phyloP scores from a whole-genome alignment of 2,113 vertebrate genomes.

The Heterochromis multidens region DNA sequence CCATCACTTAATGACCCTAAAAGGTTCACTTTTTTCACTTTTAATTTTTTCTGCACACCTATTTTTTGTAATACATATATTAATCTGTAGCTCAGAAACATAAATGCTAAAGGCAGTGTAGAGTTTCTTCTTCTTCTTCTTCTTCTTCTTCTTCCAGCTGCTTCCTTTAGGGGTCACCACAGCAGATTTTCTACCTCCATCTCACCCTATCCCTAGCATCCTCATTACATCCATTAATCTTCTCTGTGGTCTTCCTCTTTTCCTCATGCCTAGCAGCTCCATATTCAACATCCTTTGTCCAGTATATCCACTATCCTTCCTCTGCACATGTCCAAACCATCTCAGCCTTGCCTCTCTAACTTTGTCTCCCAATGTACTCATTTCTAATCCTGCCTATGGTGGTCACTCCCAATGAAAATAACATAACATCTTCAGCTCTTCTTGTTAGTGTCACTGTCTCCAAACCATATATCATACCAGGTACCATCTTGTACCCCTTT shows the following conservation, averaged over 20 bases:
- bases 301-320: neutral
- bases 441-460: neutral
- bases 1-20: neutral
- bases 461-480: neutral
- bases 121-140: neutral
- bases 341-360: neutral
- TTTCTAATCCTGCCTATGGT: neutral
- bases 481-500: neutral
- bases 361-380: neutral
- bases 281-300: neutral
- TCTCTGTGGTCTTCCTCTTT: neutral
- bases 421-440: neutral
- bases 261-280: too few species aligned
- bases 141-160: neutral
- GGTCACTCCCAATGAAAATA: neutral
- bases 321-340: neutral
- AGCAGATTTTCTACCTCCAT: neutral
- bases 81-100: neutral
- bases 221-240: neutral
- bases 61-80: neutral
- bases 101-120: neutral
- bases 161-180: neutral
- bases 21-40: neutral
- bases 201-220: neutral
- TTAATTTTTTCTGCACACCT: neutral